Evolutionary conservation across 1,140 invertebrate genomes (phyloP), one percentile per base, ranked within the genome.

Genomic region (Cydia splendana): DNA sequence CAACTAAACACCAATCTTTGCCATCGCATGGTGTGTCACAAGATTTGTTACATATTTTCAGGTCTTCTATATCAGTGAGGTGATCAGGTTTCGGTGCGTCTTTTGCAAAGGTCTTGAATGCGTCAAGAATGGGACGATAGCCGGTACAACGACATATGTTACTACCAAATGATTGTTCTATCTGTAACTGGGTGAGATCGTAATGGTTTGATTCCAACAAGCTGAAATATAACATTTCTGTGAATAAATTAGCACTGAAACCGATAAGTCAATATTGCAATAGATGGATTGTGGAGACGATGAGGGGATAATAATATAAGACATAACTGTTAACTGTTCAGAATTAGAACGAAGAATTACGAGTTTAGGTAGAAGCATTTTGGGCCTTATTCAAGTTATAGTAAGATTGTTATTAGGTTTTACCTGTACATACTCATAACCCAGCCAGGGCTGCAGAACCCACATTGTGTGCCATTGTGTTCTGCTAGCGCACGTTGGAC

Each of bases 61-160:
- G 71, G 65, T 91, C 87, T 83, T 91, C 88, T 24, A 91, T 76
- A 15, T 76, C 65, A 62, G 13, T 42, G 4, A 51, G 24, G 34
- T 77, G 45, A 7, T 48, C 18, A 42, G 67, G 53, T 51, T 74
- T 77, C n/a, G 69, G 71, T 20, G 94, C 94, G 83, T 95, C 95
- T 13, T 71, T 89, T 1, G 95, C 95, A 73, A 96, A 95, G 57
- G 94, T 94, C 88, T 96, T 97, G 80, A 97, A 97, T 2, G 96
- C 94, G 74, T 97, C 95, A 18, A 97, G 88, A 85, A 97, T 97
- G 2, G 97, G 95, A 77, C 97, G 93, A 85, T 97, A 97, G 0
- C 97, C 97, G 2, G 97, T 98, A 84, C 97, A 98, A n/a, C 97
- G 94, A 81, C 97, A 98, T 28, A 97, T 92, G 85, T 97, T 97